Percentiles rank a stretch among this genome's conserved stretches.
phyloP scores from a whole-genome alignment of 2,113 vertebrate genomes.

The Okapia johnstoni region DNA sequence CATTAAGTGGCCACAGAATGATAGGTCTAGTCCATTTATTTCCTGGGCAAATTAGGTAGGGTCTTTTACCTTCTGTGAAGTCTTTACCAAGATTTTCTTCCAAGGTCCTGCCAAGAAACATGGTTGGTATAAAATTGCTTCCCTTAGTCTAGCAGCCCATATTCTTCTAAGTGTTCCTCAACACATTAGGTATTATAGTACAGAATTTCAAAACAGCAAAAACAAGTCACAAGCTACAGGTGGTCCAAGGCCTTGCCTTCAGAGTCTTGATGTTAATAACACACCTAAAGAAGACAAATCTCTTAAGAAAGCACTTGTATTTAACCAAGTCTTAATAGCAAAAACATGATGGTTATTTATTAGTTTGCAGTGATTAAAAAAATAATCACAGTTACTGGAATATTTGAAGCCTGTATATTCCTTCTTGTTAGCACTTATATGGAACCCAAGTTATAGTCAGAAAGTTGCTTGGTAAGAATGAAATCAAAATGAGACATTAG shows the following conservation, averaged over 20 bases:
- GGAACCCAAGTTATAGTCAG: background rate
- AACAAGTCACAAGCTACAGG: background rate
- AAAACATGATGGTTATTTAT: background rate
- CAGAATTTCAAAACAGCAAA: background rate
- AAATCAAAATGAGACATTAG: background rate
- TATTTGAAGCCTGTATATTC: background rate
- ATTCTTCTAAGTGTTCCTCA: background rate
- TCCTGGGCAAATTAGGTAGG: background rate
- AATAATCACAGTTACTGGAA: background rate
- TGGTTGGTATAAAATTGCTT: background rate
- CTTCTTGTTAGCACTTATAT: background rate
- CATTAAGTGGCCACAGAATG: background rate
- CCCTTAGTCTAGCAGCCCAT: background rate
- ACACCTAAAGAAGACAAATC: background rate
- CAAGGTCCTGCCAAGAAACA: background rate
- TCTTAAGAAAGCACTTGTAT: background rate
- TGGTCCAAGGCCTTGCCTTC: background rate
- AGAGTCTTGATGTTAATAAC: background rate
- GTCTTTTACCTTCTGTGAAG: background rate
- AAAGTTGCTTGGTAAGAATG: background rate
- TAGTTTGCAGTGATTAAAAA: background rate
- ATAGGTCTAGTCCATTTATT: background rate
- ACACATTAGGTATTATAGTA: background rate
- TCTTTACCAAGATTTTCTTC: background rate
- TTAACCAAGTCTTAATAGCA: background rate